Percentiles rank a stretch among this genome's conserved stretches.
These are phyloP conservation scores for Progne subis DNA, from an alignment of 2,113 vertebrate species.

Conservation along the genomic window DNA sequence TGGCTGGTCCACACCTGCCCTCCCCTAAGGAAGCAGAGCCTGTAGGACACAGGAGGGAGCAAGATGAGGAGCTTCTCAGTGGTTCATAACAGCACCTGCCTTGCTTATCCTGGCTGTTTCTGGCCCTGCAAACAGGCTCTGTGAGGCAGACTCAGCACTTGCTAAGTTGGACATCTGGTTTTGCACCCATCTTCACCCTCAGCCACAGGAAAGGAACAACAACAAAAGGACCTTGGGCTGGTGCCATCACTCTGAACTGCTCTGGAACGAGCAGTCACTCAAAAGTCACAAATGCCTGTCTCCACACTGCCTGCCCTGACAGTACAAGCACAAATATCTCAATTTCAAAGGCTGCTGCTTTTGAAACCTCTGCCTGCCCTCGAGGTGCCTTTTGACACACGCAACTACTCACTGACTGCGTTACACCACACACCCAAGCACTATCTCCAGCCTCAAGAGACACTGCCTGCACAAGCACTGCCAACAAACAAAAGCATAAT, in stretches of 20 bases:
- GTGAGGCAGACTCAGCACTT: neutral
- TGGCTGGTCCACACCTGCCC: rapidly evolving
- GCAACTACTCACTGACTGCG: neutral
- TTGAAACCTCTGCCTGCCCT: slow-evolving; percentile 17
- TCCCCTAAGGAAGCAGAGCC: rapidly evolving
- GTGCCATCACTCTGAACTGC: neutral
- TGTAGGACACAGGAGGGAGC: neutral
- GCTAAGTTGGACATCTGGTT: neutral
- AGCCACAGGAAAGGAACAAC: neutral
- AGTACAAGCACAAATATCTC: neutral
- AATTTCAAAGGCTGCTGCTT: neutral
- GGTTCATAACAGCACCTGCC: neutral
- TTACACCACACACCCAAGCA: neutral
- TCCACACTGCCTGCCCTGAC: neutral
- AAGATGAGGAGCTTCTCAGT: neutral
- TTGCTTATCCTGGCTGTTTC: neutral
- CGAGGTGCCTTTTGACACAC: neutral
- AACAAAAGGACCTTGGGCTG: neutral
- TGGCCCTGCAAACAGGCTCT: neutral
- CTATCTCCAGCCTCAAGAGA: neutral
- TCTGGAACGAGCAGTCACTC: neutral
- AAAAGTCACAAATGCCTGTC: neutral
- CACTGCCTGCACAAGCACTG: neutral
- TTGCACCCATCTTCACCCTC: neutral
- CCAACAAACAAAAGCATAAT: slow-evolving; percentile 26